Conservation (phyloP, 1,140 invertebrate species). For the Musca domestica region DNA sequence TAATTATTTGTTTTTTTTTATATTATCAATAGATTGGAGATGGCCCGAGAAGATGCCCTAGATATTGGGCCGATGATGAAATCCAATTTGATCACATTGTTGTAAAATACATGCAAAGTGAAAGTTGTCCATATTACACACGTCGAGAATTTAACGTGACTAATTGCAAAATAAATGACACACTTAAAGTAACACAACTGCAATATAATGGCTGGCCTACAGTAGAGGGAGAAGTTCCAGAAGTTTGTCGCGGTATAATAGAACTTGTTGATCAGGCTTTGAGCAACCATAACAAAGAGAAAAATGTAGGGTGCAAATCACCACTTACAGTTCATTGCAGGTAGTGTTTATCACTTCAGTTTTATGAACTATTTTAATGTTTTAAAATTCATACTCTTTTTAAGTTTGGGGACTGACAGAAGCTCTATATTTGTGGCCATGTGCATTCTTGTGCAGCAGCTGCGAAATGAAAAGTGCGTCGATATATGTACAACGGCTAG, state of each 20-base stretch:
- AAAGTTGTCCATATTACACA: conserved; percentile 84
- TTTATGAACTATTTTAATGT: background rate
- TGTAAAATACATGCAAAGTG: conserved; percentile 82
- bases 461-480: conserved; percentile 76
- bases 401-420: conserved; percentile 77
- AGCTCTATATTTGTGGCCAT: conserved; percentile 86
- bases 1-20: conserved; percentile 20
- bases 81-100: conserved; percentile 77
- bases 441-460: conserved; percentile 79
- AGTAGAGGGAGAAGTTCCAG: conserved; percentile 80
- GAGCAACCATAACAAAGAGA: conserved; percentile 55
- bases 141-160: conserved; percentile 77
- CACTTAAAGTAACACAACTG: conserved; percentile 73
- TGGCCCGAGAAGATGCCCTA: conserved; percentile 74
- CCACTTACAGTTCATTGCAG: conserved; percentile 81
- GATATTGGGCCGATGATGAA: conserved; percentile 92
- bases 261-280: conserved; percentile 73
- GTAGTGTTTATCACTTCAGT: conserved; percentile 45
- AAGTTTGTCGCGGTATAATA: conserved; percentile 78
- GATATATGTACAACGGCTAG: conserved; percentile 82
- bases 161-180: conserved; percentile 74
- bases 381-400: background rate
- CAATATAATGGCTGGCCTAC: conserved; percentile 89
- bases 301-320: conserved; percentile 56
- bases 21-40: conserved; percentile 62